Conservation (phyloP, 2,797 vertebrate genomes). For the Micrastur ruficollis region DNA sequence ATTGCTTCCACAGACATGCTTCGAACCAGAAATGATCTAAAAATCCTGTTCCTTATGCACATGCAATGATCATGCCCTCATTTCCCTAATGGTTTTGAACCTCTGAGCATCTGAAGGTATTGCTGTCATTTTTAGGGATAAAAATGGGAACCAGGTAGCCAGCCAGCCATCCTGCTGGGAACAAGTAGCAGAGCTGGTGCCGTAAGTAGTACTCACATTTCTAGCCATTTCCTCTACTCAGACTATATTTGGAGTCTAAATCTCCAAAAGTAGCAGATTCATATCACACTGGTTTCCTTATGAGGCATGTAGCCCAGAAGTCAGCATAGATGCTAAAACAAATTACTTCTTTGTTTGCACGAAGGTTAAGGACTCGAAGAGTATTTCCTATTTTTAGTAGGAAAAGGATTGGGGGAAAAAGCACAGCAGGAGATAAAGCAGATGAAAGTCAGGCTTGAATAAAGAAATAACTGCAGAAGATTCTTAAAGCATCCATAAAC, state of each 20-base stretch:
- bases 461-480: background rate
- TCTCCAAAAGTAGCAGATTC: background rate
- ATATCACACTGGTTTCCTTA: background rate
- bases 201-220: background rate
- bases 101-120: background rate
- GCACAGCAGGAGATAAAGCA: background rate
- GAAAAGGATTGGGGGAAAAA: background rate
- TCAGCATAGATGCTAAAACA: background rate
- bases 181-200: background rate
- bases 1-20: background rate
- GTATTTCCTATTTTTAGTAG: slow-evolving; percentile 3
- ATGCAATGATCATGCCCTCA: fast-evolving
- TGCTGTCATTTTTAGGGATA: background rate
- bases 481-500: background rate
- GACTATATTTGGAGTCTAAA: background rate
- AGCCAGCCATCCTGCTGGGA: background rate
- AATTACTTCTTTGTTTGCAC: slow-evolving; percentile 8
- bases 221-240: background rate
- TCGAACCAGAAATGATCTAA: background rate
- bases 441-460: background rate
- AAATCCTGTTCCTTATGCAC: background rate
- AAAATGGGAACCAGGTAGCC: background rate
- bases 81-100: background rate
- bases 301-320: background rate
- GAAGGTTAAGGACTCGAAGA: slow-evolving; percentile 1